A percentile compares a stretch with the other conserved stretches of the same genome.
These are phyloP conservation scores for Xestoiulus laeticollis DNA, from an alignment of 2,888 invertebrate genomes.

Conservation along the genomic window DNA sequence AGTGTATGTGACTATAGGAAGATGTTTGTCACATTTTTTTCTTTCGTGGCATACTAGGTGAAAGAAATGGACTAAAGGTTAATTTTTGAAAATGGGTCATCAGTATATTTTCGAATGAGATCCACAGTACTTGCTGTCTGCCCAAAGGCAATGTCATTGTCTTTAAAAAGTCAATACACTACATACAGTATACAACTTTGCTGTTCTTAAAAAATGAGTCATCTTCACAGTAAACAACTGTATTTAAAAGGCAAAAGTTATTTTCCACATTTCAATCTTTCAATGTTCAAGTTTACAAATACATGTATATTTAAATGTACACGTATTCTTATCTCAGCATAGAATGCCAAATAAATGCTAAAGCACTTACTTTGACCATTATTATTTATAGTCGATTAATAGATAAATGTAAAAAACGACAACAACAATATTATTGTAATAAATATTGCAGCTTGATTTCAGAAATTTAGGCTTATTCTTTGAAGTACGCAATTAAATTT, in stretches of 20 bases:
- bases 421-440: not conserved
- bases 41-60: not conserved
- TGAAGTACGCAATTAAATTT: conserved; percentile 3
- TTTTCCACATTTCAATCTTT: not conserved
- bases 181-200: not conserved
- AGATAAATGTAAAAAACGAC: not conserved
- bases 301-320: not conserved
- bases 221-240: not conserved
- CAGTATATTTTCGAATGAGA: conserved; percentile 20
- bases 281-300: not conserved
- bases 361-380: not conserved
- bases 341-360: not conserved
- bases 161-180: conserved; percentile 23
- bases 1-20: not conserved
- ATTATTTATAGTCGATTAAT: not conserved
- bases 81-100: conserved; percentile 27
- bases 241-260: not conserved
- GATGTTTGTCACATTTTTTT: not conserved
- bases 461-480: not conserved
- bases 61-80: conserved; percentile 35
- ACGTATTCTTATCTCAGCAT: not conserved
- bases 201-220: not conserved
- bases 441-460: not conserved
- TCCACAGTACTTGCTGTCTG: not conserved
- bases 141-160: conserved; percentile 34